Conservation (phyloP, 2,113 vertebrate genomes). For the Athene noctua region DNA sequence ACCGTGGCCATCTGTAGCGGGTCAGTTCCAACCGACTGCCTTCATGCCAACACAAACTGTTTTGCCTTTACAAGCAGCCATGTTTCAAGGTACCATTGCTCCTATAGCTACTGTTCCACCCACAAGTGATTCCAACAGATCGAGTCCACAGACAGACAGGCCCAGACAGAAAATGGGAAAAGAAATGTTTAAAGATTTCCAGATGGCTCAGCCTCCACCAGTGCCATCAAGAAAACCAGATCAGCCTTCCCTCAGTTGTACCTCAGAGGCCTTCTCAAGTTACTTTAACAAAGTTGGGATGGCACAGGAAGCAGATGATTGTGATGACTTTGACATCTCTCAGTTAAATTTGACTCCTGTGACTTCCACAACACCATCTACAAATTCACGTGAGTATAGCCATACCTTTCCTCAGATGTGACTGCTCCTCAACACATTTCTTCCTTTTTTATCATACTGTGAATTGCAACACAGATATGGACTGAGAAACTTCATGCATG, state of each 20-base stretch:
- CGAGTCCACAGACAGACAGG: conserved; percentile 89
- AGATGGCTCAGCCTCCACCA: conserved; percentile 93
- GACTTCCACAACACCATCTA: conserved; percentile 97
- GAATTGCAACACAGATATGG: neutral
- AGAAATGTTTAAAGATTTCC: conserved; percentile 98
- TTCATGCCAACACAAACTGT: conserved; percentile 97
- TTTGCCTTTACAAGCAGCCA: conserved; percentile 93
- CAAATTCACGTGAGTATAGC: conserved; percentile 91
- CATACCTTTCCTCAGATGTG: neutral
- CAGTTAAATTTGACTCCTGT: conserved; percentile 98
- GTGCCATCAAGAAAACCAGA: conserved; percentile 88
- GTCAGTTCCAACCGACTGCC: conserved; percentile 93
- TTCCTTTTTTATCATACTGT: neutral
- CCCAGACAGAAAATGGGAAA: conserved; percentile 88
- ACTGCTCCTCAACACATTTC: neutral
- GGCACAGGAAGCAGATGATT: conserved; percentile 96
- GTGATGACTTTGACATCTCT: conserved; percentile 98
- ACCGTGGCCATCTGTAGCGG: conserved; percentile 94
- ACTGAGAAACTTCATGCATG: neutral
- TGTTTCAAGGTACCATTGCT: conserved; percentile 91
- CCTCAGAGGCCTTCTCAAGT: conserved; percentile 96
- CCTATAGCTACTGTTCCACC: conserved; percentile 82
- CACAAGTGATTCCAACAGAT: conserved; percentile 82
- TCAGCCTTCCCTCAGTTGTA: conserved; percentile 89
- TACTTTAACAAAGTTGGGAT: conserved; percentile 97